These are phyloP conservation scores for Mimachlamys varia DNA, from an alignment of 2,888 invertebrate species.

Conservation along the genomic window DNA sequence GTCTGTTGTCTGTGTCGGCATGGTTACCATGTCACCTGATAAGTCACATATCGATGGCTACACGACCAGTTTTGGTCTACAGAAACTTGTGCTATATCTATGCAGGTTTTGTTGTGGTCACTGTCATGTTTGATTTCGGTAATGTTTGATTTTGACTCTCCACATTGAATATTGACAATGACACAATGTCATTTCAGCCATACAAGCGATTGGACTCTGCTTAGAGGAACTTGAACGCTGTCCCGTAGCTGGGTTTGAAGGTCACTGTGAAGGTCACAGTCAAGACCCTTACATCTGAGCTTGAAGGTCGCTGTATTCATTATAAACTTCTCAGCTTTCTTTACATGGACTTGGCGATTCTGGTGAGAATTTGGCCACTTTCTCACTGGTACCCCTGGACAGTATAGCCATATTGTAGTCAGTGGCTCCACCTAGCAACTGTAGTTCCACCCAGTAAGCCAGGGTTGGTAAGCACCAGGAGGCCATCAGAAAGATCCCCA, in stretches of 20 bases:
- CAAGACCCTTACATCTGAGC: neutral
- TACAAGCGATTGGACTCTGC: neutral
- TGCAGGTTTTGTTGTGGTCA: neutral
- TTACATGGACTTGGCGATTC: neutral
- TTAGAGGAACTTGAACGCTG: neutral
- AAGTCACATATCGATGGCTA: neutral
- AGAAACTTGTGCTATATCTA: neutral
- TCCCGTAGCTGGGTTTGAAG: neutral
- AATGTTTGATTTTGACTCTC: neutral
- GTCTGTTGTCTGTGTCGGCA: neutral
- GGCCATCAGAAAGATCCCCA: neutral
- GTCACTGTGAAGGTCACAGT: constrained; percentile 16
- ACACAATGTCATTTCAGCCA: neutral
- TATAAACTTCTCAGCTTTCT: neutral
- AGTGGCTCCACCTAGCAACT: neutral
- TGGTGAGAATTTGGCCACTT: neutral
- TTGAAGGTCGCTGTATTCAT: no score
- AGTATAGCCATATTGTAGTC: neutral
- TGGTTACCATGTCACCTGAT: neutral
- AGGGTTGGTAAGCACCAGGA: neutral
- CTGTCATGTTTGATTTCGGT: neutral
- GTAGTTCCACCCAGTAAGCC: neutral
- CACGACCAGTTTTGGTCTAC: no score
- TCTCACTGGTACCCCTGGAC: neutral
- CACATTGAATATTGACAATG: neutral